These are phyloP conservation scores for Odontocolon sp. DNA, from an alignment of 2,888 invertebrate genomes.

Conservation along the genomic window DNA sequence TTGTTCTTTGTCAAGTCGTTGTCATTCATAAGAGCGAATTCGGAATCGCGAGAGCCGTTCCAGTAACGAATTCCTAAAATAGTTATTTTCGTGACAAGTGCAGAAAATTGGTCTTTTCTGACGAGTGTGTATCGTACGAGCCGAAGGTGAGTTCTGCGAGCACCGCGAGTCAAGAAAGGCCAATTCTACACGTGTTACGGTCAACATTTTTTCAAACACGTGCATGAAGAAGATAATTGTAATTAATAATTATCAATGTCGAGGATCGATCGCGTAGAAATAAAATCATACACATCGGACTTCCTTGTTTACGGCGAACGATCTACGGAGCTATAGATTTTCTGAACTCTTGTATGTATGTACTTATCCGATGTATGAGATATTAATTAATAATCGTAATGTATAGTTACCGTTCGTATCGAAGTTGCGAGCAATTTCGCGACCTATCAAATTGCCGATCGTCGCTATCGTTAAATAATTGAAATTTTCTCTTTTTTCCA, in stretches of 20 bases:
- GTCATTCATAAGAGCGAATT: conserved; percentile 45
- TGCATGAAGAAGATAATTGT: not conserved
- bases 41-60: conserved; percentile 62
- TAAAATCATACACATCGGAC: not conserved
- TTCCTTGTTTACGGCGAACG: conserved; percentile 1
- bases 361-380: conserved; percentile 20
- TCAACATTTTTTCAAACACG: no score
- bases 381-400: conserved; percentile 5
- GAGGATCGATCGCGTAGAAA: not conserved
- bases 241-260: not conserved
- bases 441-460: conserved; percentile 70
- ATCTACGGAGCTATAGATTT: conserved; percentile 7
- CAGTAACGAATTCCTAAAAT: conserved; percentile 70
- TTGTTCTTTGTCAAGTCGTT: conserved; percentile 32
- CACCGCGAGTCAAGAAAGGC: no score
- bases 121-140: no score
- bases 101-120: no score
- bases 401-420: conserved; percentile 68
- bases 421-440: conserved; percentile 72
- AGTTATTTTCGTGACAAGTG: no score
- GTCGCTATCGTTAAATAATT: conserved; percentile 67
- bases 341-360: conserved; percentile 12
- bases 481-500: conserved; percentile 50
- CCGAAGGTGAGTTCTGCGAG: no score
- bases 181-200: no score